Percentiles rank a stretch among this genome's conserved stretches.
Conservation (phyloP, 2,797 vertebrate species). For the Amblyraja radiata region DNA sequence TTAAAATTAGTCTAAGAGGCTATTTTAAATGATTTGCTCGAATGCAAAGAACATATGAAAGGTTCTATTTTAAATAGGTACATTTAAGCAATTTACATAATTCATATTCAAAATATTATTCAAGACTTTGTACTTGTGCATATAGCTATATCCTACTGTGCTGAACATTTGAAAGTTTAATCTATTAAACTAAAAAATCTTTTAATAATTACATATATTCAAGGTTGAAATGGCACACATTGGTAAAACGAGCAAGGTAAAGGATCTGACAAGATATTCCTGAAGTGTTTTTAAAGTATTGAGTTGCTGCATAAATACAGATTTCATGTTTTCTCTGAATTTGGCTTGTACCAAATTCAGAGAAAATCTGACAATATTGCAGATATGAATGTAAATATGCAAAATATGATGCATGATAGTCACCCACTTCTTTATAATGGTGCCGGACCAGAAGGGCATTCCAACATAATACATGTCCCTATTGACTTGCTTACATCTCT, state of each 20-base stretch:
- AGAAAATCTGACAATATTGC: too few relatives aligned
- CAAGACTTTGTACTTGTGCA: background rate
- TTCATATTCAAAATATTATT: background rate
- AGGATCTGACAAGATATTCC: too few relatives aligned
- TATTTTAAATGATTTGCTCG: background rate
- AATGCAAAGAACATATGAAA: too few relatives aligned
- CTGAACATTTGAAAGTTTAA: background rate
- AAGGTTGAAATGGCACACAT: too few relatives aligned
- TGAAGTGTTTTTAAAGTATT: too few relatives aligned
- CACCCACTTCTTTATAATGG: too few relatives aligned
- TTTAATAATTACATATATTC: background rate
- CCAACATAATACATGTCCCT: background rate
- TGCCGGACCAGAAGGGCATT: too few relatives aligned
- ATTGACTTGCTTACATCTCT: too few relatives aligned
- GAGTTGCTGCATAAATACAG: background rate
- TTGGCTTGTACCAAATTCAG: background rate
- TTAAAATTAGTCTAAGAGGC: background rate
- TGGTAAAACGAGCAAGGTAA: too few relatives aligned
- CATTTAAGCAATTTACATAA: background rate
- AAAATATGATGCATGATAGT: too few relatives aligned
- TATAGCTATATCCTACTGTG: background rate
- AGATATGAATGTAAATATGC: background rate
- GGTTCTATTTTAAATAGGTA: background rate
- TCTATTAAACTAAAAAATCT: background rate
- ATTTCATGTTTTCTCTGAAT: background rate